Evolutionary conservation across 2,113 vertebrate species (phyloP), one percentile per base, ranked within the genome.

Genomic region (Hiodon tergisus): DNA sequence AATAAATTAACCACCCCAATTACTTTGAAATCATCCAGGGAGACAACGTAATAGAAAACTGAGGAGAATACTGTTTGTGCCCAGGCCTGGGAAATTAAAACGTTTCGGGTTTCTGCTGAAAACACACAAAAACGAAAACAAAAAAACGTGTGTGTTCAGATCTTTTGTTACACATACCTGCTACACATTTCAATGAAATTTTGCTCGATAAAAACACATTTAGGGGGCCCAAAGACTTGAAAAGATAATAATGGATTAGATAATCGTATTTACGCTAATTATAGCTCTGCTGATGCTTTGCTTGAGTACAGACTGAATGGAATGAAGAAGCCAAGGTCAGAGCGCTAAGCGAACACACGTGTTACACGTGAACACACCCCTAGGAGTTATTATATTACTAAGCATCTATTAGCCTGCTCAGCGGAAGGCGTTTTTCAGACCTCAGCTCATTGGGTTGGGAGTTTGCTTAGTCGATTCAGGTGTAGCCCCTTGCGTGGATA

Each of bases 1-100:
- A 99, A 99, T 99, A 99, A 99, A 99, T 99, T 98, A 99, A 98
- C 95, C 95, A 98, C 95, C 96, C 96, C 96, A 99, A 98, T 99
- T 99, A 99, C 96, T 97, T 95, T 95, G 94, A 94, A 97, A 96
- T 96, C 95, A 97, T 97, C 95, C 95, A 95, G 97, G 97, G 95
- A 91, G 86, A 91, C 86, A 86, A 92, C 88, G 85, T 91, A 94
- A 96, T 94, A 93, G 89, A 95, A 96, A 96, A 95, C 77, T 85
- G 92, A 83, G 91, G 91, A 92, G 93, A 96, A 96, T 93, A 94
- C 91, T 86, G 90, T 91, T 90, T 86, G 84, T 83, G 86, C 81
- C 84, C 80, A 79, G 83, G 31, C 85, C 77, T 47, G 8, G 61
- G 76, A 67, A 79, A 76, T 79, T 78, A 91, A 93, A 93, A 92